Percentiles rank a stretch among this genome's conserved stretches.
phyloP scores from a whole-genome alignment of 2,113 vertebrate species.

The Oostethus manadensis region DNA sequence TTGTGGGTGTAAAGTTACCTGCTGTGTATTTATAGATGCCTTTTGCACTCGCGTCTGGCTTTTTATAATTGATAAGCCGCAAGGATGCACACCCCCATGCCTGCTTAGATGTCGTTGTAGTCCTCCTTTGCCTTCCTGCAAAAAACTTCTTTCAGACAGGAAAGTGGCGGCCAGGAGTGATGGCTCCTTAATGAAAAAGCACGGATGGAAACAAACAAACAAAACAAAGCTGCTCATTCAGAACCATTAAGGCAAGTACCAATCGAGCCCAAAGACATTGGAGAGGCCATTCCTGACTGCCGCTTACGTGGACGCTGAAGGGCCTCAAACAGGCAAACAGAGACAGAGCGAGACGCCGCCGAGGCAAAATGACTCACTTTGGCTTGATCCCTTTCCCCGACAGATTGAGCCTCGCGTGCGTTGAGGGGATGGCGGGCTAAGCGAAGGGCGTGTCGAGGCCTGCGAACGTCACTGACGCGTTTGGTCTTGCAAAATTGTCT shows the following conservation, averaged over 20 bases:
- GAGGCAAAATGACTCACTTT: constrained; percentile 45
- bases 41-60: constrained; percentile 40
- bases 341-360: constrained; percentile 10
- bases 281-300: constrained; percentile 49
- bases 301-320: constrained; percentile 45
- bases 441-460: constrained; percentile 29
- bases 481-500: constrained; percentile 6
- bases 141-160: constrained; percentile 20
- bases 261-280: constrained; percentile 62
- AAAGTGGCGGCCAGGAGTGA: constrained; percentile 28
- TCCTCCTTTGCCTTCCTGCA: constrained; percentile 6
- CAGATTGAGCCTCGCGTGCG: constrained; percentile 43
- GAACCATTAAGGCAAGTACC: constrained; percentile 52
- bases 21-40: constrained; percentile 67
- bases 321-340: constrained; percentile 33
- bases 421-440: constrained; percentile 37
- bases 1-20: neutral
- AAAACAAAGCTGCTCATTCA: constrained; percentile 57
- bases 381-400: constrained; percentile 29
- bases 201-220: constrained; percentile 31
- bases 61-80: constrained; percentile 67
- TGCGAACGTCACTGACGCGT: constrained; percentile 27
- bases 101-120: constrained; percentile 40
- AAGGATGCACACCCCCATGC: constrained; percentile 15
- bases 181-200: constrained; percentile 27